phyloP scores from a whole-genome alignment of 1,140 invertebrate genomes.

The Drosophila sucinea region DNA sequence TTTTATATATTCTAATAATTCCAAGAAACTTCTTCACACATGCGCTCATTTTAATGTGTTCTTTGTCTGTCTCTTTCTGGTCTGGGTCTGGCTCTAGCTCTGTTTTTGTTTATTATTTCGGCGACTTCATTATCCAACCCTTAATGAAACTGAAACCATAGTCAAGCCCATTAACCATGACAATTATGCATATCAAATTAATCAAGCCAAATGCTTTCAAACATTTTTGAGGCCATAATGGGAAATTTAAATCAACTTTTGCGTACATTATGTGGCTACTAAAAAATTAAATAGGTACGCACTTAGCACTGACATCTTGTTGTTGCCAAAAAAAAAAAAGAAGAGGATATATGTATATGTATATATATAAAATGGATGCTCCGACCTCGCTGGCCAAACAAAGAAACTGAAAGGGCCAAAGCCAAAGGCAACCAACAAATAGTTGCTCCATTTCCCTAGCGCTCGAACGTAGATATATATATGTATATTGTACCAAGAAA shows the following conservation, averaged over 20 bases:
- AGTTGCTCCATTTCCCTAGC: slow-evolving; percentile 51
- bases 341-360: neutral
- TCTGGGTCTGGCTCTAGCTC: neutral
- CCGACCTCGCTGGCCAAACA: slow-evolving; percentile 56
- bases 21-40: neutral
- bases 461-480: neutral
- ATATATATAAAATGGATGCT: slow-evolving; percentile 18
- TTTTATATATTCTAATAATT: no score
- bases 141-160: slow-evolving; percentile 15
- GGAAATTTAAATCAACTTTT: slow-evolving; percentile 18
- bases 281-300: slow-evolving; percentile 36
- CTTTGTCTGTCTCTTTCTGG: neutral
- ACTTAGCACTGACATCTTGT: slow-evolving; percentile 32
- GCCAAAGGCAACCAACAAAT: slow-evolving; percentile 55
- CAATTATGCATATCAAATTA: slow-evolving; percentile 63
- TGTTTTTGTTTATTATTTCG: neutral
- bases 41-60: neutral
- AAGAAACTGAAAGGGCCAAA: slow-evolving; percentile 29
- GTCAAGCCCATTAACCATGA: slow-evolving; percentile 33
- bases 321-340: slow-evolving; percentile 21
- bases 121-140: neutral
- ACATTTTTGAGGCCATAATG: slow-evolving; percentile 39
- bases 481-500: slow-evolving; percentile 71
- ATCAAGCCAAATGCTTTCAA: slow-evolving; percentile 36
- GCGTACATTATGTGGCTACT: slow-evolving; percentile 53